Evolutionary conservation across 1,140 invertebrate species (phyloP).

Genomic region (Saccostrea cuccullata): DNA sequence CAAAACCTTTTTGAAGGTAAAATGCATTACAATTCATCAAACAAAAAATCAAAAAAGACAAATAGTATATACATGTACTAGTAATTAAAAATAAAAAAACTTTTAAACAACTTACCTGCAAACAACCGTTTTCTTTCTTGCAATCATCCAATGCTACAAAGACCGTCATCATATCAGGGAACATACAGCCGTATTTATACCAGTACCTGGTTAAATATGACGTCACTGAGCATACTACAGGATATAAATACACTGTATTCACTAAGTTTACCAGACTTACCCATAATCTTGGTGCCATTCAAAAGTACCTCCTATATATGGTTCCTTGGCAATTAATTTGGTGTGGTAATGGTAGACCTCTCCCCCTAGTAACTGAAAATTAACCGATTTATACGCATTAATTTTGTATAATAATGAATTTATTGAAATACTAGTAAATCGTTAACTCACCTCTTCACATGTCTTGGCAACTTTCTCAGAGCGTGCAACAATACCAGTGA

Average conservation of each 20-base stretch:
- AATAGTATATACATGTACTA: neutral
- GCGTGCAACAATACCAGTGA: constrained; percentile 70
- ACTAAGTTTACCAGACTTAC: constrained; percentile 48
- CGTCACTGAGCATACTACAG: neutral
- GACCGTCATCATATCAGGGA: constrained; percentile 72
- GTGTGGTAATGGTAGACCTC: constrained; percentile 75
- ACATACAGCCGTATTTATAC: constrained; percentile 74
- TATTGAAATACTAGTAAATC: neutral
- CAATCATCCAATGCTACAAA: constrained; percentile 73
- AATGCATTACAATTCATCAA: neutral
- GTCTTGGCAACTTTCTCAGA: constrained; percentile 68
- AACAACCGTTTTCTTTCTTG: constrained; percentile 70
- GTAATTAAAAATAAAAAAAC: neutral
- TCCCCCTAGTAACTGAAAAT: constrained; percentile 61
- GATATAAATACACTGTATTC: neutral
- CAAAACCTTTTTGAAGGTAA: constrained; percentile 59
- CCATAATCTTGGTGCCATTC: constrained; percentile 76
- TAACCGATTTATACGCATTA: neutral
- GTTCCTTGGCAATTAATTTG: constrained; percentile 71
- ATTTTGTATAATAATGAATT: no score
- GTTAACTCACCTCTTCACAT: constrained; percentile 62
- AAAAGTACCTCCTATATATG: constrained; percentile 67
- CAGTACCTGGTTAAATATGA: constrained; percentile 66
- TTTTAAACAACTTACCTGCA: constrained; percentile 61
- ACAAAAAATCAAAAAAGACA: no score